Percentiles rank a stretch among this genome's conserved stretches.
Evolutionary conservation across 2,113 vertebrate species (phyloP).

Genomic region (Burhinus bistriatus): DNA sequence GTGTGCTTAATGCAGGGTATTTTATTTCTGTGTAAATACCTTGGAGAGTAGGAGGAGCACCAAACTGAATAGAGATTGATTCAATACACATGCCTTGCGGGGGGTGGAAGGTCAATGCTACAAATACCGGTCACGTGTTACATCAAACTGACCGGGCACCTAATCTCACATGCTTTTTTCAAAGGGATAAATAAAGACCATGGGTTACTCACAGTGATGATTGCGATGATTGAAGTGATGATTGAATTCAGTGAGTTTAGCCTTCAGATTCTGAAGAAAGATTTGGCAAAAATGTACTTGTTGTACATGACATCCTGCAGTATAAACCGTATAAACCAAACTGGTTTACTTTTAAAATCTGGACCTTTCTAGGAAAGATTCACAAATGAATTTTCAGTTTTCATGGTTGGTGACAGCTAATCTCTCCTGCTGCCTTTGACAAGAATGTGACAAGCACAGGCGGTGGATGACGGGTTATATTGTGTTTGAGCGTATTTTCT

Average conservation of each 20-base stretch:
- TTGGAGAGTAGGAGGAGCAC: background rate
- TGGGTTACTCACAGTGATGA: background rate
- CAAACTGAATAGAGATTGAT: background rate
- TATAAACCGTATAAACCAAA: background rate
- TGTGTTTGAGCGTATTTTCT: background rate
- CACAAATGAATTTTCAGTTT: background rate
- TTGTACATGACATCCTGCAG: fast-evolving
- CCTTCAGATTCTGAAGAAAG: background rate
- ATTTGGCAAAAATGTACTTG: background rate
- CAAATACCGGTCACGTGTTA: background rate
- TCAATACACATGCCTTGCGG: background rate
- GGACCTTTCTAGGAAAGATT: background rate
- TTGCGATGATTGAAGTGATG: background rate
- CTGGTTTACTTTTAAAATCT: background rate
- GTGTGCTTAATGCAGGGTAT: background rate
- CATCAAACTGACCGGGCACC: background rate
- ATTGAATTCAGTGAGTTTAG: background rate
- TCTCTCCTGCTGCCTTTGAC: background rate
- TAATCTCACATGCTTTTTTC: background rate
- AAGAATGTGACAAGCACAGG: background rate
- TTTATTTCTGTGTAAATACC: background rate
- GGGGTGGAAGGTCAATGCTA: background rate
- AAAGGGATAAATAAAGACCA: background rate
- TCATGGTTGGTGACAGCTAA: background rate
- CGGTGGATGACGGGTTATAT: background rate